Base-by-base conservation (phyloP, 2,113 vertebrate species). In the Cottus gobio region DNA sequence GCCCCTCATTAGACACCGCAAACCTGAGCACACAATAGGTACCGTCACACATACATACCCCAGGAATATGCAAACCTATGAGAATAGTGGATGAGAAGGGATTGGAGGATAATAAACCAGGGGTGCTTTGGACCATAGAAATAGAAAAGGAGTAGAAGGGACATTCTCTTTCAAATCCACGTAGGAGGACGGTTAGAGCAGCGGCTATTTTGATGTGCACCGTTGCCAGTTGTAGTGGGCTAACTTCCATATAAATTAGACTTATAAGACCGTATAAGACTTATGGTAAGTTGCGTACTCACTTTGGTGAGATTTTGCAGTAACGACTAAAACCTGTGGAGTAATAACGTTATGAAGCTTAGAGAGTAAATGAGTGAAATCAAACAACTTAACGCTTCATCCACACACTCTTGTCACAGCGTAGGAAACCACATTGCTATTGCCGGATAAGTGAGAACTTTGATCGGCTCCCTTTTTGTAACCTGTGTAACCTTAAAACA, bases 1-100 rank as follows among this genome's bases (percentile, higher is more conserved):
- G 73, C 44, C n/a, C 54, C 86, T 91, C 66, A 90, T 93, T 89
- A 92, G 77, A 88, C 70, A 69, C 31, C 6, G 12, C 74, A 73
- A 84, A 85, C 70, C 83, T 72, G 77, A 81, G 72, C 78, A 75
- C 81, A 81, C 63, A 74, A 64, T 22, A 36, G 50, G 54, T 46
- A 56, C 13, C n/a, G 36, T 74, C 46, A 80, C 65, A 54, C n/a
- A 50, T 15, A 63, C n/a, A 28, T 7, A 37, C n/a, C 60, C 22
- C 3, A 37, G 30, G 34, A 60, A 54, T 22, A 73, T 68, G 5
- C 1, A 60, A 66, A 71, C 34, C 20, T 39, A 6, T 34, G 15
- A 64, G 64, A 61, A 26, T 0, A 46, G 36, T 5, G 13, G 39
- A 20, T n/a, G 26, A 63, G 22, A 62, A 28, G 12, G 11, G 20